Evolutionary conservation across 2,888 invertebrate genomes (phyloP).

Genomic region (Plebejus melissa): DNA sequence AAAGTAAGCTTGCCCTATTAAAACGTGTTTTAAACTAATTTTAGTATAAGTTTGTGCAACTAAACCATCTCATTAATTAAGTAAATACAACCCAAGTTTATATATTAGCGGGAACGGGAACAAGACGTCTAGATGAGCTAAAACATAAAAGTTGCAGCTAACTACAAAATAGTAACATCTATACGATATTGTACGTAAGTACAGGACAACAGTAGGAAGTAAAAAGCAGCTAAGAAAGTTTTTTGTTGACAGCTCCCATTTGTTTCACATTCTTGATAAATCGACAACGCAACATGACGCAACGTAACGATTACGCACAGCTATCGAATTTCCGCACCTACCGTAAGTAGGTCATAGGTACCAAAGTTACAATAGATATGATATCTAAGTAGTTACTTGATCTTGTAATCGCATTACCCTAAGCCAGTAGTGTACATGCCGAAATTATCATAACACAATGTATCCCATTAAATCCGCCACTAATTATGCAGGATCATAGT

Average conservation of each 20-base stretch:
- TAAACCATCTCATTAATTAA: background rate
- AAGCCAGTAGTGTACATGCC: background rate
- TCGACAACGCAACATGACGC: no score
- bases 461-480: conserved; percentile 9
- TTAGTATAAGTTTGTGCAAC: background rate
- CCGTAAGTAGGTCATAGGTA: background rate
- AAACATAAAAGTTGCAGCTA: background rate
- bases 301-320: background rate
- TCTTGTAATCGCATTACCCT: background rate
- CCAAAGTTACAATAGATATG: background rate
- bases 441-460: conserved; percentile 5
- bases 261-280: no score
- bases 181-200: background rate
- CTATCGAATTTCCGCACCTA: background rate
- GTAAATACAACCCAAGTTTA: background rate
- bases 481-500: conserved; percentile 20
- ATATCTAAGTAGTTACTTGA: background rate
- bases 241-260: no score
- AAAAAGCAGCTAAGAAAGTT: no score
- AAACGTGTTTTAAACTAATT: background rate
- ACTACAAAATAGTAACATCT: background rate
- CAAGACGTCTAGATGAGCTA: background rate
- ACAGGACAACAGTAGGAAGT: no score
- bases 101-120: background rate
- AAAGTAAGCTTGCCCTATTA: background rate